Conservation (phyloP, 2,113 vertebrate genomes). For the Sebastes fasciatus region DNA sequence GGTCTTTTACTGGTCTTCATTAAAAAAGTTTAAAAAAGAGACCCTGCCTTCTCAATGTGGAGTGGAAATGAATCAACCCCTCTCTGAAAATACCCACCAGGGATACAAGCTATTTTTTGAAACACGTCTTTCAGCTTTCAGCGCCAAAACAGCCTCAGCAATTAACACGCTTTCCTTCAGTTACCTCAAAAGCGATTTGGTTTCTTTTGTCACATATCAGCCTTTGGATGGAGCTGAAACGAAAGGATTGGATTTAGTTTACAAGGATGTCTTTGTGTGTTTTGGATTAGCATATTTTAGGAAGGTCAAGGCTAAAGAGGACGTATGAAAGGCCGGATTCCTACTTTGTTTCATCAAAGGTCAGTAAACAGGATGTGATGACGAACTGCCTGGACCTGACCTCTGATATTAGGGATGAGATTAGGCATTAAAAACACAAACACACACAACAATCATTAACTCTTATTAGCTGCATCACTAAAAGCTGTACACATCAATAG, state of each 20-base stretch:
- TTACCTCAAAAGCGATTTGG: constrained; percentile 32
- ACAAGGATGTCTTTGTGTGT: constrained; percentile 55
- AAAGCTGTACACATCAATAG: constrained; percentile 36
- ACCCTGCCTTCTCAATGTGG: neutral
- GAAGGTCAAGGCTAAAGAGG: constrained; percentile 39
- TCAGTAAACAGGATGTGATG: constrained; percentile 50
- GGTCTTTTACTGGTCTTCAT: neutral
- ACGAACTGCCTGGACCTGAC: constrained; percentile 34
- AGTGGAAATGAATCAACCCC: constrained; percentile 4
- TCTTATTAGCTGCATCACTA: constrained; percentile 37
- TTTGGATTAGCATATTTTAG: constrained; percentile 50
- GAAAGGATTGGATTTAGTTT: constrained; percentile 46
- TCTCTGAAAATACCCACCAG: constrained; percentile 15
- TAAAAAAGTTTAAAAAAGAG: neutral
- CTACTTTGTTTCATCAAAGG: constrained; percentile 29
- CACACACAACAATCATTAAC: constrained; percentile 24
- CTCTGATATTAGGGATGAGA: constrained; percentile 25
- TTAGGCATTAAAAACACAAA: neutral
- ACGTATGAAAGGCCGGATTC: constrained; percentile 19
- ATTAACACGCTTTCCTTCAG: constrained; percentile 59
- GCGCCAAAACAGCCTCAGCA: constrained; percentile 38
- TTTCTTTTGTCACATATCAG: constrained; percentile 46
- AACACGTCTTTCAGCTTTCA: neutral
- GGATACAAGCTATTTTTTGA: neutral
- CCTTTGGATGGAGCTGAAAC: constrained; percentile 27